Conservation (phyloP, 2,797 vertebrate species). For the Eospalax fontanierii region DNA sequence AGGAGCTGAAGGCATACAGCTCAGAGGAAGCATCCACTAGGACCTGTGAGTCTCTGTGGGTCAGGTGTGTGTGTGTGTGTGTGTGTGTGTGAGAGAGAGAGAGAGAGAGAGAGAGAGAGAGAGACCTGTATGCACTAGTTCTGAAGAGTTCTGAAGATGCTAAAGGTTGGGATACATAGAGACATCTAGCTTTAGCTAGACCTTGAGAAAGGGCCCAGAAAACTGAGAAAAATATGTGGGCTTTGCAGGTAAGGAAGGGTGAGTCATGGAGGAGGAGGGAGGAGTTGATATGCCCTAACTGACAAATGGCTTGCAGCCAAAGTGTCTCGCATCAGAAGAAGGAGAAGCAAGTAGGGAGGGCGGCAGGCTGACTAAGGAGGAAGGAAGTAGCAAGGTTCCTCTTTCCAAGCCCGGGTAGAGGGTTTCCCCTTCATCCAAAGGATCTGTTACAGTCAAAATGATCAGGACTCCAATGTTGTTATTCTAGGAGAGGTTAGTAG, state of each 20-base stretch:
- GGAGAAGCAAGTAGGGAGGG: background rate
- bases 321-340: background rate
- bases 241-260: background rate
- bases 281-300: rapidly evolving
- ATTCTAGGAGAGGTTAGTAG: background rate
- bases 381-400: background rate
- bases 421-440: background rate
- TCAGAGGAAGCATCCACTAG: background rate
- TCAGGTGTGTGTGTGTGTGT: rapidly evolving
- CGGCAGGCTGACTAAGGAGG: background rate
- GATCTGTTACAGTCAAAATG: background rate
- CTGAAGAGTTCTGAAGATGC: background rate
- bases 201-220: background rate
- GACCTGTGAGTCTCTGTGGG: too few species aligned
- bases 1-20: background rate
- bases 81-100: too few species aligned
- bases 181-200: rapidly evolving
- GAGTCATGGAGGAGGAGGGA: too few species aligned
- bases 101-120: too few species aligned
- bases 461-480: background rate
- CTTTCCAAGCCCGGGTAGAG: background rate
- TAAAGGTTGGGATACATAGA: background rate
- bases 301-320: background rate
- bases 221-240: background rate
- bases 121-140: too few species aligned